Evolutionary conservation across 2,113 vertebrate genomes (phyloP).

Genomic region (Sterna hirundo): DNA sequence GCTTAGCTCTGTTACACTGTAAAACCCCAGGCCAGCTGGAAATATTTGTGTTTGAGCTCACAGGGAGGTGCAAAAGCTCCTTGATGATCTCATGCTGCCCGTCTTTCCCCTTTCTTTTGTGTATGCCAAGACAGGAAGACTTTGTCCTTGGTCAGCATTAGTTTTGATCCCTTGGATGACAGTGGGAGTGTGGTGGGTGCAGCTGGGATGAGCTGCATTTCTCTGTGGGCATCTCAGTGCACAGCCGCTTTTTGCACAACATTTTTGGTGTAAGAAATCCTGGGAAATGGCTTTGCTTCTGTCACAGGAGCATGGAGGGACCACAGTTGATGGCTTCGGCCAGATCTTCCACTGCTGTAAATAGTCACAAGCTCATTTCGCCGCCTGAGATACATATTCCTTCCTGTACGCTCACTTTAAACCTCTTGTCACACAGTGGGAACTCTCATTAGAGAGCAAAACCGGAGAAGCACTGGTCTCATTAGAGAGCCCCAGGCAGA

Average conservation of each 20-base stretch:
- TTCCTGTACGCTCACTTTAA: not conserved
- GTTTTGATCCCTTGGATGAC: not conserved
- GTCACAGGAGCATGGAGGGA: not conserved
- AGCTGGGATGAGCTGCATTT: not conserved
- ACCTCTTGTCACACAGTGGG: rapidly evolving
- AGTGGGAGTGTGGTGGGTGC: not conserved
- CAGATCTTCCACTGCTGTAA: not conserved
- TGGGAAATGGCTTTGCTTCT: not conserved
- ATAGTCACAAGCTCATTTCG: not conserved
- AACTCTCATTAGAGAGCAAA: not conserved
- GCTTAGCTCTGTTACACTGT: not conserved
- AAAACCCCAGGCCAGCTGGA: not conserved
- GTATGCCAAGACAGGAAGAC: not conserved
- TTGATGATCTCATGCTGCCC: not conserved
- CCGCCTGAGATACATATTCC: not conserved
- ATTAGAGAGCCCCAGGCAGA: not conserved
- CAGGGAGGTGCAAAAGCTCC: not conserved
- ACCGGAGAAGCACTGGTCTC: not conserved
- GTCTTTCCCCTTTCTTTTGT: not conserved
- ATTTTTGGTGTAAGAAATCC: not conserved
- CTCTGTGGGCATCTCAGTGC: not conserved
- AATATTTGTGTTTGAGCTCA: not conserved
- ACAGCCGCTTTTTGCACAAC: not conserved
- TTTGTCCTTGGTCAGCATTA: not conserved
- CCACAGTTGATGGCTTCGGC: rapidly evolving